These are phyloP conservation scores for Mycetomoellerius zeteki DNA, from an alignment of 1,140 invertebrate genomes.

Conservation along the genomic window DNA sequence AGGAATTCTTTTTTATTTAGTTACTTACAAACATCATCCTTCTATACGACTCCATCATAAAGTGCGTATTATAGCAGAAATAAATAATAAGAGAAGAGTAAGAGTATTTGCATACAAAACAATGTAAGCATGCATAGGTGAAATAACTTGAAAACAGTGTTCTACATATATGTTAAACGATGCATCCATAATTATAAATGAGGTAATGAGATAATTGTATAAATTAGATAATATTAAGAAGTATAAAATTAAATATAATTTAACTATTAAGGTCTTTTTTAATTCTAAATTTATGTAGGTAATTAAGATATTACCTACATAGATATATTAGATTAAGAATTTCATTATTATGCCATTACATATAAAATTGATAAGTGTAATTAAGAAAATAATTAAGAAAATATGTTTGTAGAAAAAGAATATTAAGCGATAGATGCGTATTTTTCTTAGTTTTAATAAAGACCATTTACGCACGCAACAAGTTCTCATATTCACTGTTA, in stretches of 20 bases:
- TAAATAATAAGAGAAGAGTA: constrained; percentile 22
- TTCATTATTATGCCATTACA: neutral
- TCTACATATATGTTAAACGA: constrained; percentile 13
- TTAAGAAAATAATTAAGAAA: neutral
- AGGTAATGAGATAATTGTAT: constrained; percentile 14
- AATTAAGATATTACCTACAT: neutral
- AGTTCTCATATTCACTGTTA: neutral
- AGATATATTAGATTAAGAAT: too few relatives aligned
- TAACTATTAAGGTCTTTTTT: neutral
- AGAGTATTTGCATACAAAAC: constrained; percentile 59
- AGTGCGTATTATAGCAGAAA: constrained; percentile 59
- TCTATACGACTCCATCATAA: constrained; percentile 66
- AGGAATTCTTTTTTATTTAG: constrained; percentile 45
- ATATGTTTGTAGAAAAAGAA: neutral
- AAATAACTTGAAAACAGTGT: neutral
- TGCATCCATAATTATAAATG: neutral
- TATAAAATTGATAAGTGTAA: neutral
- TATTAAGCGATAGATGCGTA: neutral
- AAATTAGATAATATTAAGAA: neutral
- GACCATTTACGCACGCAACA: neutral
- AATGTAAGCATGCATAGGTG: neutral
- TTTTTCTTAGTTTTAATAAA: neutral
- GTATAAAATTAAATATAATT: neutral
- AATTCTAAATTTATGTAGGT: neutral
- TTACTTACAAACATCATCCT: constrained; percentile 73